Evolutionary conservation across 2,113 vertebrate species (phyloP).

Genomic region (Notothenia coriiceps): DNA sequence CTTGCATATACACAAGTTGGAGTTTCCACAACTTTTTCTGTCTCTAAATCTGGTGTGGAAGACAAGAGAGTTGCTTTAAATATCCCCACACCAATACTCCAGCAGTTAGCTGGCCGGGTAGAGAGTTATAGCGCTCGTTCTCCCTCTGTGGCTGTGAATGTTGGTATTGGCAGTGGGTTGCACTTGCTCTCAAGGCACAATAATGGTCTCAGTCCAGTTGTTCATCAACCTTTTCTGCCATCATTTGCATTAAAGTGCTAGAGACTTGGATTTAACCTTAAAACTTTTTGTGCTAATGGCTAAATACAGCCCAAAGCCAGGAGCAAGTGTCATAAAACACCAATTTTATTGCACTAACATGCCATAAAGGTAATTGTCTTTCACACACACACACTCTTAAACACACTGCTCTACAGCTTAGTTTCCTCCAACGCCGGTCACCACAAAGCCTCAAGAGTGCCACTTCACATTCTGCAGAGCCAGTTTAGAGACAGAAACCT

Average conservation of each 20-base stretch:
- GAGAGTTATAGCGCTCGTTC: slow-evolving; percentile 44
- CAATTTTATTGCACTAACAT: slow-evolving; percentile 68
- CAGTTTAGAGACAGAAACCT: slow-evolving; percentile 39
- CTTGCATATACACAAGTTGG: neutral
- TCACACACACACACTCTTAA: slow-evolving; percentile 4
- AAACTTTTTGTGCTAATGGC: slow-evolving; percentile 48
- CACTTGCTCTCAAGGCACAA: slow-evolving; percentile 27
- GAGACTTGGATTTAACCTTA: slow-evolving; percentile 50
- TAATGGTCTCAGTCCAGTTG: slow-evolving; percentile 36
- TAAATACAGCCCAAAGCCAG: slow-evolving; percentile 50
- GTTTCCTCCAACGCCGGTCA: slow-evolving; percentile 26
- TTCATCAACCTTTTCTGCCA: slow-evolving; percentile 50
- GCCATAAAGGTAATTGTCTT: slow-evolving; percentile 68
- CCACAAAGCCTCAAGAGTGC: slow-evolving; percentile 50
- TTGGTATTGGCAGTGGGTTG: neutral
- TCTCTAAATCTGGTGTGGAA: neutral
- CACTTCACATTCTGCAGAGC: slow-evolving; percentile 38
- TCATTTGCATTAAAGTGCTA: slow-evolving; percentile 42
- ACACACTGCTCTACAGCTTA: slow-evolving; percentile 27
- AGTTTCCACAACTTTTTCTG: neutral
- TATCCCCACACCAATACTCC: slow-evolving; percentile 12
- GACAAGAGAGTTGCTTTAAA: slow-evolving; percentile 5
- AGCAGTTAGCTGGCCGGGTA: slow-evolving; percentile 35
- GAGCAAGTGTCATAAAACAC: slow-evolving; percentile 57
- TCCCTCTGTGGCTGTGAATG: slow-evolving; percentile 19